A percentile compares a stretch with the other conserved stretches of the same genome.
These are phyloP conservation scores for Sebastes alutus DNA, from an alignment of 2,797 vertebrate species.

Conservation along the genomic window DNA sequence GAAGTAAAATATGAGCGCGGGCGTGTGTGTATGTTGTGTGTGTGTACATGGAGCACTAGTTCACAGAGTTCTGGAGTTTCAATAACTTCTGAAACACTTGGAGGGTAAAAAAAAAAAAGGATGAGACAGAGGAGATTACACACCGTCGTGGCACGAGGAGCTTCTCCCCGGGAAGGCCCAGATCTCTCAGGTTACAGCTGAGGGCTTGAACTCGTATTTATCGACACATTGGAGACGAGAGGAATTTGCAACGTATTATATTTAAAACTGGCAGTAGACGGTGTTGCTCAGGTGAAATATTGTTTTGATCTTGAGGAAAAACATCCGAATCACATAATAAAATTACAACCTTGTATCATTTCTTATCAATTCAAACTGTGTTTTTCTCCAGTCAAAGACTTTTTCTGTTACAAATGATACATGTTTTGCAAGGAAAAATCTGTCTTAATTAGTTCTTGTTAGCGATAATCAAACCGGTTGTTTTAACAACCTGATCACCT, in stretches of 20 bases:
- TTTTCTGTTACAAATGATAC: neutral
- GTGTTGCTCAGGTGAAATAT: neutral
- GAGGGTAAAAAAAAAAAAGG: conserved; percentile 48
- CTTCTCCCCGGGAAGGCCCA: conserved; percentile 41
- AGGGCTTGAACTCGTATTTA: conserved; percentile 15
- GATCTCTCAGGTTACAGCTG: conserved; percentile 37
- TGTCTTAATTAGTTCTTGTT: conserved; percentile 9
- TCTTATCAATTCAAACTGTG: neutral
- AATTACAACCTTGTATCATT: conserved; percentile 9
- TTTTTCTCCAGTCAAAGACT: neutral
- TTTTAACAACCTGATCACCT: neutral
- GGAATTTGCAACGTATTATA: neutral
- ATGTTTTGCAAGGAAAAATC: neutral
- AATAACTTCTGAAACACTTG: conserved; percentile 77
- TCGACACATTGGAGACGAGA: conserved; percentile 31
- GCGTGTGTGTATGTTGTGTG: conserved; percentile 41
- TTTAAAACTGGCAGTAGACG: neutral
- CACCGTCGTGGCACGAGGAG: conserved; percentile 25
- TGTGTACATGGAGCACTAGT: conserved; percentile 55
- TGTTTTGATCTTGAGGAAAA: conserved; percentile 13
- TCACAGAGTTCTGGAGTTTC: conserved; percentile 73
- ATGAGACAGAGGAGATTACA: conserved; percentile 56
- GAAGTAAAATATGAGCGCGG: conserved; percentile 81
- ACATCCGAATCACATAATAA: neutral
- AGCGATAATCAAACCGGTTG: neutral